phyloP scores from a whole-genome alignment of 2,797 vertebrate species.

The Emydoidea blandingii region DNA sequence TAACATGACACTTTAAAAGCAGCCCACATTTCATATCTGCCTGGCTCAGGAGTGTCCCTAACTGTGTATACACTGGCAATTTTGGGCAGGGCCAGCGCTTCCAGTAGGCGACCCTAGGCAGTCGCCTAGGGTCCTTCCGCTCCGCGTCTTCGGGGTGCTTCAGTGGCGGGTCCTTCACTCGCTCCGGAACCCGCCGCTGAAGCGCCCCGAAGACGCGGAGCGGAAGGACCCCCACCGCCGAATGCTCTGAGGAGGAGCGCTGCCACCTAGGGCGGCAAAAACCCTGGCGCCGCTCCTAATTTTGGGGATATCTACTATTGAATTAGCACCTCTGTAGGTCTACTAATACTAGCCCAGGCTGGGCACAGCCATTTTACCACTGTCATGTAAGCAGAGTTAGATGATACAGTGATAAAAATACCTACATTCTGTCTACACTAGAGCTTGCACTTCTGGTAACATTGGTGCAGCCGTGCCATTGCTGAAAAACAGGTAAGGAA shows the following conservation, averaged over 20 bases:
- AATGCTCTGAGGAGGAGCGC: too few species aligned
- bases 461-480: neutral
- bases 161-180: too few species aligned
- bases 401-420: constrained; percentile 20
- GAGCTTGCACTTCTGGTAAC: constrained; percentile 19
- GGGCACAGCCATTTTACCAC: constrained; percentile 31
- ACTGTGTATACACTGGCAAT: constrained; percentile 36
- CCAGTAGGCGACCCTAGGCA: too few species aligned
- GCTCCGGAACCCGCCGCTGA: too few species aligned
- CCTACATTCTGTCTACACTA: constrained; percentile 18
- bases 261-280: too few species aligned
- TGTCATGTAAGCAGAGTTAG: constrained; percentile 28
- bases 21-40: constrained; percentile 53
- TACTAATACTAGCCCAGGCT: neutral
- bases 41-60: neutral
- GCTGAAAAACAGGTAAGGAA: constrained; percentile 54
- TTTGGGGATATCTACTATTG: constrained; percentile 40
- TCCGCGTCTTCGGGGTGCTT: too few species aligned
- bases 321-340: constrained; percentile 60
- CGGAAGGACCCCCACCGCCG: too few species aligned
- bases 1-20: constrained; percentile 40
- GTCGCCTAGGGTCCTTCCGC: too few species aligned
- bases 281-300: too few species aligned
- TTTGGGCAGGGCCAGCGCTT: neutral
- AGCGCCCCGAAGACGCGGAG: too few species aligned